Evolutionary conservation across 2,888 invertebrate genomes (phyloP).

Genomic region (Lasioglossum marginatum): DNA sequence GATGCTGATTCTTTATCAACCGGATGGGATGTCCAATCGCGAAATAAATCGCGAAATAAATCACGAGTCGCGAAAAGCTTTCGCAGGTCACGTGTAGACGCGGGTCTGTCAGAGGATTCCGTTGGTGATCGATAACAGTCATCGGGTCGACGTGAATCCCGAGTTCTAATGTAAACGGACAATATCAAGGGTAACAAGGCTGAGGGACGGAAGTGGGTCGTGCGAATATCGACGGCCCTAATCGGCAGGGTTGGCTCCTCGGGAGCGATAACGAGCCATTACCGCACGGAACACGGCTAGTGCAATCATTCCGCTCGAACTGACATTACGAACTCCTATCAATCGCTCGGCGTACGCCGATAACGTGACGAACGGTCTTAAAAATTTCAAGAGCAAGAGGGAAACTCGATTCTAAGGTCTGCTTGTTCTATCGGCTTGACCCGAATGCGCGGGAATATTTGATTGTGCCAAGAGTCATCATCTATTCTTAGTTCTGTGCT

Average conservation of each 20-base stretch:
- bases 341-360: background rate
- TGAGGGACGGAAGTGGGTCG: slow-evolving; percentile 65
- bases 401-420: background rate
- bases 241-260: background rate
- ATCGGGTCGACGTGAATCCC: slow-evolving; percentile 48
- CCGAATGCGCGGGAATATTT: slow-evolving; percentile 1
- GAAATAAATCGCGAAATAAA: background rate
- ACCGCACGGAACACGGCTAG: background rate
- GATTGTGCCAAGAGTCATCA: background rate
- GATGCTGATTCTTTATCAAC: background rate
- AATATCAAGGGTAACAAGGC: slow-evolving; percentile 64
- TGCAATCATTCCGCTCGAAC: slow-evolving; percentile 12
- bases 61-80: slow-evolving; percentile 1
- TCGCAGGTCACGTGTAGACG: slow-evolving; percentile 28
- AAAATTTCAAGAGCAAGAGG: slow-evolving; percentile 5
- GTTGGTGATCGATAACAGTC: slow-evolving; percentile 52
- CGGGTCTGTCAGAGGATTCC: slow-evolving; percentile 50
- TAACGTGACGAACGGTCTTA: background rate
- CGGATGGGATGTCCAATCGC: background rate
- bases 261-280: slow-evolving; percentile 21
- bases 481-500: background rate
- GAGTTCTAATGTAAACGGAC: slow-evolving; percentile 61
- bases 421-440: slow-evolving; percentile 2
- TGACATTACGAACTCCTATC: background rate
- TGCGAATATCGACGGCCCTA: slow-evolving; percentile 41